Conservation (phyloP, 2,113 vertebrate genomes). For the Typhlomys cinereus region DNA sequence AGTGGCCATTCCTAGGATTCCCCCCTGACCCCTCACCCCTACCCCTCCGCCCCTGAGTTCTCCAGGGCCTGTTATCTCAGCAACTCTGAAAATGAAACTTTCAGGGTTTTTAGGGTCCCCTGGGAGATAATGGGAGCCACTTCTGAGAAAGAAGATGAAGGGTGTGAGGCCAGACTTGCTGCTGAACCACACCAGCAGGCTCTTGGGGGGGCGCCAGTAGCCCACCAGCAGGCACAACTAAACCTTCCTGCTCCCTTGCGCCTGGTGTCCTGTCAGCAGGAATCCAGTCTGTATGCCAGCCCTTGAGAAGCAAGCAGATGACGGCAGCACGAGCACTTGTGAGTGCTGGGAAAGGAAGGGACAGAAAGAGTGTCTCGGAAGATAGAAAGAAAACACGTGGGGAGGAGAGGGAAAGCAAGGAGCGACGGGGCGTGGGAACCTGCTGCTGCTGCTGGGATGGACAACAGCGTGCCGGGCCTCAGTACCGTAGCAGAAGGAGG, state of each 20-base stretch:
- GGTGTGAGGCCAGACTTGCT: background rate
- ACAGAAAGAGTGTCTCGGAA: background rate
- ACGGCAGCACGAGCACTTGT: background rate
- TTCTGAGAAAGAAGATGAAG: background rate
- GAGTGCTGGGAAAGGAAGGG: background rate
- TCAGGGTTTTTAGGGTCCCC: background rate
- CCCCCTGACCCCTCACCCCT: background rate
- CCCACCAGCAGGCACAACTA: background rate
- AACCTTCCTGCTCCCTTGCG: slow-evolving; percentile 25
- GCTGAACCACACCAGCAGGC: background rate
- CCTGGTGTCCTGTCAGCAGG: background rate
- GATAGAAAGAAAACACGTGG: background rate
- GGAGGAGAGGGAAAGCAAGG: too few relatives aligned
- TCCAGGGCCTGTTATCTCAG: background rate
- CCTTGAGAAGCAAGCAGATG: background rate
- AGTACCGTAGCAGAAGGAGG: too few relatives aligned
- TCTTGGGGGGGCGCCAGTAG: background rate
- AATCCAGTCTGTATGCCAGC: background rate
- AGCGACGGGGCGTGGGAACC: background rate
- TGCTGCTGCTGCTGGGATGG: background rate
- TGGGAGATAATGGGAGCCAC: background rate
- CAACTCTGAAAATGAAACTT: slow-evolving; percentile 40
- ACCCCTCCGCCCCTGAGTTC: background rate
- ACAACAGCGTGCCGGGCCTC: background rate
- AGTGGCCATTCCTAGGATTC: background rate